These are phyloP conservation scores for Dendrolimus houi DNA, from an alignment of 2,888 invertebrate genomes.

Conservation along the genomic window DNA sequence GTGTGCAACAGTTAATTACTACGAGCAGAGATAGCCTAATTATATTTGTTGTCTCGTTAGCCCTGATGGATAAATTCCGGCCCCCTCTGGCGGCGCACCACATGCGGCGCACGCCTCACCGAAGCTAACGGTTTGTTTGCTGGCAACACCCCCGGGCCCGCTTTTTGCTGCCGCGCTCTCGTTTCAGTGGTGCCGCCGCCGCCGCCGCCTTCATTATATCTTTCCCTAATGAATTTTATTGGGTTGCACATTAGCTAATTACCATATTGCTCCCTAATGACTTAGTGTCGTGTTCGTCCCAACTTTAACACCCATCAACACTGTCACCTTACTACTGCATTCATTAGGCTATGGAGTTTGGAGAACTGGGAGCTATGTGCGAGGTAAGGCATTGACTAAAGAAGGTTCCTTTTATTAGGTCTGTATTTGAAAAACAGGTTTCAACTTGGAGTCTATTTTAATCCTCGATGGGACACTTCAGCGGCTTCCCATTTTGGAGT, in stretches of 20 bases:
- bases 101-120: conserved; percentile 21
- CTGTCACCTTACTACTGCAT: not conserved
- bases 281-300: not conserved
- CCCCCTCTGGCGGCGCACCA: conserved; percentile 12
- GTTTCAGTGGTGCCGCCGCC: conserved; percentile 24
- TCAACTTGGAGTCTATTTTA: too few relatives aligned
- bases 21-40: too few relatives aligned
- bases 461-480: too few relatives aligned
- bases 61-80: not conserved
- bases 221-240: conserved; percentile 26
- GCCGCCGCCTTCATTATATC: conserved; percentile 17
- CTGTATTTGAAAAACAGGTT: too few relatives aligned
- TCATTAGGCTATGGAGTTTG: too few relatives aligned
- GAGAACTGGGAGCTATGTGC: too few relatives aligned
- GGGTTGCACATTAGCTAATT: conserved; percentile 28
- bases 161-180: conserved; percentile 4
- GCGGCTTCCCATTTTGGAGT: too few relatives aligned
- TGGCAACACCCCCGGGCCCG: conserved; percentile 7
- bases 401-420: too few relatives aligned
- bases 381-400: too few relatives aligned
- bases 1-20: too few relatives aligned
- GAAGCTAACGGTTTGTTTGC: conserved; percentile 44
- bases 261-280: conserved; percentile 1
- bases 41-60: too few relatives aligned
- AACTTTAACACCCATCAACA: not conserved